Percentiles rank a stretch among this genome's conserved stretches.
Conservation (phyloP, 2,888 invertebrate species). For the Galerucella pusilla region DNA sequence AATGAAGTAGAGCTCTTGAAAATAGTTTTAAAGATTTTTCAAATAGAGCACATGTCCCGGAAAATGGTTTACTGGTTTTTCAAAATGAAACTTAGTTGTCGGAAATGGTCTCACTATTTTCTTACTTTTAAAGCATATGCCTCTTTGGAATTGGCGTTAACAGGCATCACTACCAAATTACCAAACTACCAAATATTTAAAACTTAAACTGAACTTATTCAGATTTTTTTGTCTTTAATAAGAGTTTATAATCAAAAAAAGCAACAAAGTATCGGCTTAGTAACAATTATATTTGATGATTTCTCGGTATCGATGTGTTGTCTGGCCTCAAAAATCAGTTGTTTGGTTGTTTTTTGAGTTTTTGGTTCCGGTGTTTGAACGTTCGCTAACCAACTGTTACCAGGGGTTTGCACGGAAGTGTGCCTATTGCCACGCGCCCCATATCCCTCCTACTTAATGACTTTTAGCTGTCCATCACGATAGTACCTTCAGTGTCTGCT, state of each 20-base stretch:
- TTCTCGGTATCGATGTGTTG: constrained; percentile 30
- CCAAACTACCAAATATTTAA: too few relatives aligned
- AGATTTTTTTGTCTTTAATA: background rate
- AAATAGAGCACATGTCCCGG: too few relatives aligned
- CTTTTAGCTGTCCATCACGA: constrained; percentile 32
- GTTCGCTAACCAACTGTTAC: constrained; percentile 61
- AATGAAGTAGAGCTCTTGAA: too few relatives aligned
- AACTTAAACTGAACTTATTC: too few relatives aligned
- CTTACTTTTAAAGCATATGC: too few relatives aligned
- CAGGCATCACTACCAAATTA: too few relatives aligned
- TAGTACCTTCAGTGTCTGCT: constrained; percentile 26
- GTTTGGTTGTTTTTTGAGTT: constrained; percentile 52
- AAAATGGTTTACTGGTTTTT: too few relatives aligned
- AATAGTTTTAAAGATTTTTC: too few relatives aligned
- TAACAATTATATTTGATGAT: constrained; percentile 4
- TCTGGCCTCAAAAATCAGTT: constrained; percentile 40
- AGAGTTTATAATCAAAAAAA: background rate
- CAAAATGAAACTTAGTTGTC: too few relatives aligned
- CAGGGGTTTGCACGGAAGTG: constrained; percentile 62
- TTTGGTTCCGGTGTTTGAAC: constrained; percentile 59
- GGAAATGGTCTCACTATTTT: too few relatives aligned
- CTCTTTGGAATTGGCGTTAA: too few relatives aligned
- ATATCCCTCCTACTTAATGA: constrained; percentile 41
- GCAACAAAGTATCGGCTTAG: background rate
- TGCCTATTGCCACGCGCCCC: constrained; percentile 59